Evolutionary conservation across 2,888 invertebrate species (phyloP).

Genomic region (Miltochrista miniata): DNA sequence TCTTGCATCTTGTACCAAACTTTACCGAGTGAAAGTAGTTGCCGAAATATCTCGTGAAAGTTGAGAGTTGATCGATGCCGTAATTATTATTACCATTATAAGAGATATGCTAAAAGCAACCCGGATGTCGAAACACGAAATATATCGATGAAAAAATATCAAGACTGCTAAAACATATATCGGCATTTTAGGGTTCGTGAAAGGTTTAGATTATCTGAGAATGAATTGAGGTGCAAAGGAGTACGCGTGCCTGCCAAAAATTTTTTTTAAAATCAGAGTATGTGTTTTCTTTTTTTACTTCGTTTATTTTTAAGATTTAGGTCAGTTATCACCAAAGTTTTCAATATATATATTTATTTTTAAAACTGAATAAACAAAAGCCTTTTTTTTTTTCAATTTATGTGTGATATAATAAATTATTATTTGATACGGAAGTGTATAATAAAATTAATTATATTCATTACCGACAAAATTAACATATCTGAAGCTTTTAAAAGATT

Average conservation of each 20-base stretch:
- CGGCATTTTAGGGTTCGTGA: slow-evolving; percentile 19
- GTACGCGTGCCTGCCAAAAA: too few relatives aligned
- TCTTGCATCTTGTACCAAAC: slow-evolving; percentile 33
- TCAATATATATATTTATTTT: too few relatives aligned
- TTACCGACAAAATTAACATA: too few relatives aligned
- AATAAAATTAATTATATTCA: too few relatives aligned
- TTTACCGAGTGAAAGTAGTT: slow-evolving; percentile 69
- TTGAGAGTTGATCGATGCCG: slow-evolving; percentile 80
- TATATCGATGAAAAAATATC: slow-evolving; percentile 38
- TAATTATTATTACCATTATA: slow-evolving; percentile 82
- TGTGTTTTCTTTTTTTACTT: too few relatives aligned
- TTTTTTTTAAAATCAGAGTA: too few relatives aligned
- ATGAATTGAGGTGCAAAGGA: not conserved
- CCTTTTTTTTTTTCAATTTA: too few relatives aligned
- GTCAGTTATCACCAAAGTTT: too few relatives aligned
- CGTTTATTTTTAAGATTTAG: too few relatives aligned
- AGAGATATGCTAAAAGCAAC: slow-evolving; percentile 78
- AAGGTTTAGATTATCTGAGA: slow-evolving; percentile 8
- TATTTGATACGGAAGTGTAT: not conserved
- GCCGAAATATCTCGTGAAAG: slow-evolving; percentile 82
- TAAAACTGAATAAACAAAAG: too few relatives aligned
- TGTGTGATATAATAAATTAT: too few relatives aligned
- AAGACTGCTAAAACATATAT: slow-evolving; percentile 30
- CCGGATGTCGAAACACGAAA: slow-evolving; percentile 63
- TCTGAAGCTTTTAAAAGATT: not conserved